Percentiles rank a stretch among this genome's conserved stretches.
Conservation (phyloP, 2,888 invertebrate genomes). For the Muschampia plurimacula region DNA sequence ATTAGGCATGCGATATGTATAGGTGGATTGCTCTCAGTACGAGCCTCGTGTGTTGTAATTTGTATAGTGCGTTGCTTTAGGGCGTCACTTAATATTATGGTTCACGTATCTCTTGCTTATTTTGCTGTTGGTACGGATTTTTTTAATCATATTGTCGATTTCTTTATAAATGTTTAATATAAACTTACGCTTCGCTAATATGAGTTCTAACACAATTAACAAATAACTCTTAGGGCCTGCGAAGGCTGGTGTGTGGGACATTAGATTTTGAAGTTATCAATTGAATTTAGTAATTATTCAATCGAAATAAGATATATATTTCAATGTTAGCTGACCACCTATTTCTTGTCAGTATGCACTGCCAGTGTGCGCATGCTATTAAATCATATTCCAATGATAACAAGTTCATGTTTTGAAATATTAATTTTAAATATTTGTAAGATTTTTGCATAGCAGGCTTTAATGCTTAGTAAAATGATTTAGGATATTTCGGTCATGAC, state of each 20-base stretch:
- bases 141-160: too few relatives aligned
- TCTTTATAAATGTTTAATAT: too few relatives aligned
- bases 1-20: constrained; percentile 41
- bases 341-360: too few relatives aligned
- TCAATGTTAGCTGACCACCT: too few relatives aligned
- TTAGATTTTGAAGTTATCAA: too few relatives aligned
- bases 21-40: constrained; percentile 52
- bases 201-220: too few relatives aligned
- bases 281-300: too few relatives aligned
- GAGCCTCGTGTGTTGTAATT: constrained; percentile 44
- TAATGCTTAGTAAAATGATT: constrained; percentile 17
- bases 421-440: not conserved
- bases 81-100: constrained; percentile 38
- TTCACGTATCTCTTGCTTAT: not conserved
- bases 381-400: not conserved
- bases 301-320: too few relatives aligned
- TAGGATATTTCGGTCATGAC: constrained; percentile 15
- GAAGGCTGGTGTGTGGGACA: too few relatives aligned
- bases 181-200: not conserved
- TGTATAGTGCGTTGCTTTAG: constrained; percentile 42
- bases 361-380: not conserved
- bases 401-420: not conserved
- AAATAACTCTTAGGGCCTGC: too few relatives aligned
- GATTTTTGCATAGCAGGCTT: constrained; percentile 19
- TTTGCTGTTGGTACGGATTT: too few relatives aligned